Evolutionary conservation across 2,113 vertebrate species (phyloP).

Genomic region (Sciurus niger): DNA sequence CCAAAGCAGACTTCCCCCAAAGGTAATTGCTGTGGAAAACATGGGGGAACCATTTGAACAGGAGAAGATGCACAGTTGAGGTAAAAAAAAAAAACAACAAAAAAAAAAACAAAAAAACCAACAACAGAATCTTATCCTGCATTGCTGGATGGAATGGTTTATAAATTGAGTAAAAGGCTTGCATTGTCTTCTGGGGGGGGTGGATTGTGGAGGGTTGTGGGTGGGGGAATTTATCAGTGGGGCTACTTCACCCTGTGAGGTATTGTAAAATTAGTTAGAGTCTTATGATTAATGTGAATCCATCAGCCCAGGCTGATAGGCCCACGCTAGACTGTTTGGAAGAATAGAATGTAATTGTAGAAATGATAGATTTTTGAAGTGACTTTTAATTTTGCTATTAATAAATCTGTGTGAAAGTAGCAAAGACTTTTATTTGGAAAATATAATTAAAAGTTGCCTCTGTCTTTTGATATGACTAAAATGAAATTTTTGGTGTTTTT

Average conservation of each 20-base stretch:
- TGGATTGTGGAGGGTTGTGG: slow-evolving; percentile 13
- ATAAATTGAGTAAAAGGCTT: slow-evolving; percentile 87
- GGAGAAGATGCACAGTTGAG: slow-evolving; percentile 92
- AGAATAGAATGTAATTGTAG: slow-evolving; percentile 48
- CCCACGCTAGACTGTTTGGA: slow-evolving; percentile 54
- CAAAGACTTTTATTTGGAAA: slow-evolving; percentile 64
- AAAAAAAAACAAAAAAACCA: neutral
- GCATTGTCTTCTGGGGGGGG: slow-evolving; percentile 78
- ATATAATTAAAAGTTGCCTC: slow-evolving; percentile 49
- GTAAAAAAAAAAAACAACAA: slow-evolving; percentile 84
- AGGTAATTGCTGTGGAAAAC: slow-evolving; percentile 92
- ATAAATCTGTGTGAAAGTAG: slow-evolving; percentile 63
- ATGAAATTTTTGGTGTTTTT: neutral
- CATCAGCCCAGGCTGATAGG: slow-evolving; percentile 80
- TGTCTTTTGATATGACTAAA: slow-evolving; percentile 48
- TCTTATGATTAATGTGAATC: slow-evolving; percentile 70
- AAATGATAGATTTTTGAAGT: slow-evolving; percentile 31
- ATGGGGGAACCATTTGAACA: slow-evolving; percentile 91
- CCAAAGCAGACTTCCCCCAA: slow-evolving; percentile 90
- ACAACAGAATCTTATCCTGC: slow-evolving; percentile 81
- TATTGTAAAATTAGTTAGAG: slow-evolving; percentile 82
- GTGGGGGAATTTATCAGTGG: slow-evolving; percentile 9
- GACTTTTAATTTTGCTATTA: slow-evolving; percentile 58
- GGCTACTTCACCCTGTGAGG: slow-evolving; percentile 77
- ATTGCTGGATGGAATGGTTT: slow-evolving; percentile 87